phyloP scores from a whole-genome alignment of 2,113 vertebrate genomes.

The Coracopsis vasa region DNA sequence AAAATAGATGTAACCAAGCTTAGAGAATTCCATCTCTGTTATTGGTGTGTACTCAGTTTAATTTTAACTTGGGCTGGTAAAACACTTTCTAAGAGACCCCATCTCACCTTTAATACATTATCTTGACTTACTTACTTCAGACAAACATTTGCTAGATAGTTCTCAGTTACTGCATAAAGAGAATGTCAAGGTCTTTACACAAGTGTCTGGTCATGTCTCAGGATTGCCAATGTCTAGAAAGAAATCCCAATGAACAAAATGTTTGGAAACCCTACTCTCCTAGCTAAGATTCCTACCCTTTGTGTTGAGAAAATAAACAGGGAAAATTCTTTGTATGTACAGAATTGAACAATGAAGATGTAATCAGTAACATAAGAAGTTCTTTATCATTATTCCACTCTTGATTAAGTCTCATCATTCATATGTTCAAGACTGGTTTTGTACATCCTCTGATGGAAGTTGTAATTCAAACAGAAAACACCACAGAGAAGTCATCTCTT shows the following conservation, averaged over 20 bases:
- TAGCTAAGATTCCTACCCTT: background rate
- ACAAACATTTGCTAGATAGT: constrained; percentile 48
- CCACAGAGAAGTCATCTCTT: background rate
- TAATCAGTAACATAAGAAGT: background rate
- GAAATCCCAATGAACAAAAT: background rate
- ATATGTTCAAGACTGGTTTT: background rate
- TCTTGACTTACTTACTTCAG: constrained; percentile 30
- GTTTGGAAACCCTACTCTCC: background rate
- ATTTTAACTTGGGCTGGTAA: constrained; percentile 32
- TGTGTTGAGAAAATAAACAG: background rate
- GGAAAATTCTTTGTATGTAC: background rate
- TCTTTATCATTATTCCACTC: background rate
- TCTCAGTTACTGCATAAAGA: background rate
- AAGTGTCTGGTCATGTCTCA: constrained; percentile 11
- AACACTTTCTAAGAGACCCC: constrained; percentile 5
- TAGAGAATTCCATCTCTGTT: constrained; percentile 37
- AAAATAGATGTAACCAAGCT: constrained; percentile 29
- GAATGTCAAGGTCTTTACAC: background rate
- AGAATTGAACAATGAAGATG: background rate
- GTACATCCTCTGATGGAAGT: background rate
- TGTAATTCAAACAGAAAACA: background rate
- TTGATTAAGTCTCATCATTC: background rate
- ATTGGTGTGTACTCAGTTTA: background rate
- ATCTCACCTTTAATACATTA: constrained; percentile 31
- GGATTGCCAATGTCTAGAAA: background rate